Evolutionary conservation across 1,140 invertebrate species (phyloP).

Genomic region (Ephestia elutella): DNA sequence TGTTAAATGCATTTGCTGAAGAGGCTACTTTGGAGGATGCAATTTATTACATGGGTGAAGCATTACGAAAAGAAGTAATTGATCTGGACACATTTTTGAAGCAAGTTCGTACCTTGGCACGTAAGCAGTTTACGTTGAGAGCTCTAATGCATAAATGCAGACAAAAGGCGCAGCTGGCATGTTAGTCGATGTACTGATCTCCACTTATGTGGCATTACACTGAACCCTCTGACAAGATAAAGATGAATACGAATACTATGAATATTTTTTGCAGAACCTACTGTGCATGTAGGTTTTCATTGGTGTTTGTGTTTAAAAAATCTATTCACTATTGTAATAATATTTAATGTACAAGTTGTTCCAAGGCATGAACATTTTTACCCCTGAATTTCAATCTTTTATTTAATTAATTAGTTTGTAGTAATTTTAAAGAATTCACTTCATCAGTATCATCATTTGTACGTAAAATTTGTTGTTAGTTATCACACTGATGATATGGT

Average conservation of each 20-base stretch:
- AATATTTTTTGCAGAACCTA: not conserved
- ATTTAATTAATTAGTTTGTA: not conserved
- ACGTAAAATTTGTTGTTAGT: conserved; percentile 1
- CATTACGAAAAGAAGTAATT: conserved; percentile 92
- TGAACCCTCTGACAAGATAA: too few relatives aligned
- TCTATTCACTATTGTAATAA: not conserved
- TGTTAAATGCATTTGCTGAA: conserved; percentile 96
- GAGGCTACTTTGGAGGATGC: conserved; percentile 98
- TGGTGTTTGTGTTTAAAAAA: not conserved
- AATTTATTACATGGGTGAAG: conserved; percentile 99
- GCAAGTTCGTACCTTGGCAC: conserved; percentile 94
- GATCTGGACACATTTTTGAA: conserved; percentile 97
- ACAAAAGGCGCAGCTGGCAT: conserved; percentile 92
- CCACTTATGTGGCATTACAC: too few relatives aligned
- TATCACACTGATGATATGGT: not conserved
- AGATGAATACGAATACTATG: too few relatives aligned
- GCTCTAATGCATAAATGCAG: conserved; percentile 97
- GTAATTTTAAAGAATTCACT: too few relatives aligned
- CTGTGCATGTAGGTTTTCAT: not conserved
- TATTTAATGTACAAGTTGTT: not conserved
- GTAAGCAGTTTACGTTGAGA: conserved; percentile 96
- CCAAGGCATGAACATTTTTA: not conserved
- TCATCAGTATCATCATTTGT: not conserved
- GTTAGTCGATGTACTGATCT: conserved; percentile 49
- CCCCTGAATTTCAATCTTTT: not conserved